phyloP scores from a whole-genome alignment of 1,140 invertebrate species.

The Muscidifurax raptorellus region DNA sequence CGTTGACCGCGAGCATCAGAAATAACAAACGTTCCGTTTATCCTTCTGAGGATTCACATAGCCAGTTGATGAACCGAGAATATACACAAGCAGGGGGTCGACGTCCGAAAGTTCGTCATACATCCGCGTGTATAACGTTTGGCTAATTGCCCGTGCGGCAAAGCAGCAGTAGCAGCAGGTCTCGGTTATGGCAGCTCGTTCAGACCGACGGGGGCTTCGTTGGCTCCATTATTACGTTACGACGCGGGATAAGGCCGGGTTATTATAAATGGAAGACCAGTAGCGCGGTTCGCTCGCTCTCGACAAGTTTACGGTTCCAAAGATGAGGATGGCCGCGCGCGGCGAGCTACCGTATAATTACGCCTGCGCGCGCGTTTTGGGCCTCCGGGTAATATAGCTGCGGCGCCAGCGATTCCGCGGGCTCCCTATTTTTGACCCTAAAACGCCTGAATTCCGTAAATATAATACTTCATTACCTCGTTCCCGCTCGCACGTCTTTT shows the following conservation, averaged over 20 bases:
- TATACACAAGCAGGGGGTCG: constrained; percentile 50
- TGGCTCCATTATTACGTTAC: constrained; percentile 69
- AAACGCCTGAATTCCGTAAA: constrained; percentile 53
- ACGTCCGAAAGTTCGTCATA: constrained; percentile 52
- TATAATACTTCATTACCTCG: constrained; percentile 64
- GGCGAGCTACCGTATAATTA: constrained; percentile 74
- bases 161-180: constrained; percentile 27
- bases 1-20: neutral
- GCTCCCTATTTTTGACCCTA: constrained; percentile 53
- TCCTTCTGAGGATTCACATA: constrained; percentile 1
- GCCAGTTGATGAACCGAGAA: constrained; percentile 22
- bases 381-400: constrained; percentile 50
- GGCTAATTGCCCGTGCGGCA: constrained; percentile 63
- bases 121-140: constrained; percentile 55
- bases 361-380: constrained; percentile 62
- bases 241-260: constrained; percentile 61
- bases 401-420: constrained; percentile 48
- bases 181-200: constrained; percentile 69
- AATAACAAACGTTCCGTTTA: constrained; percentile 25
- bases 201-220: constrained; percentile 18
- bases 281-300: constrained; percentile 62
- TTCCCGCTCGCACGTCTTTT: constrained; percentile 28
- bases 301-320: constrained; percentile 72
- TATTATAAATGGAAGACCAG: constrained; percentile 74
- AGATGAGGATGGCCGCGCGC: constrained; percentile 59